Base-by-base conservation (phyloP, 30 jellyfish, hydroid and myxozoan species). In the Aurelia aurita region DNA sequence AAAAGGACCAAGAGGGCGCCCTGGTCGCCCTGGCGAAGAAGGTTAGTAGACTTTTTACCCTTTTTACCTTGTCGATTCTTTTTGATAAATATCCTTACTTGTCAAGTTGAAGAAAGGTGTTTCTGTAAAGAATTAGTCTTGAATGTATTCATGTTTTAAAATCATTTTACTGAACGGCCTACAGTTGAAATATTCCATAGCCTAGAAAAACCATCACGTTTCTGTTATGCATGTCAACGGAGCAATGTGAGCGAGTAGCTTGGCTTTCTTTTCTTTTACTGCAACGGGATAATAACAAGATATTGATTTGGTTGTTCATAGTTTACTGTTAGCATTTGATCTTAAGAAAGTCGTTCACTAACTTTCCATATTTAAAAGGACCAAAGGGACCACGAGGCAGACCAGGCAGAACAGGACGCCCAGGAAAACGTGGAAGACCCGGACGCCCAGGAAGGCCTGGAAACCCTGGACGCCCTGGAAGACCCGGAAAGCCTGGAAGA, bases 341-440 rank as follows among this genome's bases (percentile, higher is more conserved):
- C 3, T n/a, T n/a, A 54, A 23, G 13, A 1, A 58, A 23, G 8
- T 6, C 8, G 6, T 58, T 58, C 47, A 22, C 73, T 16, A 20
- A 16, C 9, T 3, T 31, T 26, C 4, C 8, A 22, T 69, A 14
- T 19, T 1, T 31, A 8, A 6, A 0, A 39, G 51, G 51, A 39
- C 51, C 51, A 39, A 39, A 18, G 31, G 86, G 86, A 10, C 74
- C 66, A 74, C 51, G 31, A 74, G 86, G 86, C 71, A 55, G 58
- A 21, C 86, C 86, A 23, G 86, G 86, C n/a, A 49, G 74, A 53
- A 72, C 39, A 53, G 86, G 86, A 25, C 60, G 67, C 69, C 69
- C 69, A 58, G 69, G 69, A 58, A n/a, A 14, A n/a, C 29, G 29
- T 25, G 69, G 69, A 58, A n/a, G 9, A 9, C 69, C 69, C 69